A percentile compares a stretch with the other conserved stretches of the same genome.
phyloP scores from a whole-genome alignment of 1,140 invertebrate genomes.

The Zaprionus capensis region DNA sequence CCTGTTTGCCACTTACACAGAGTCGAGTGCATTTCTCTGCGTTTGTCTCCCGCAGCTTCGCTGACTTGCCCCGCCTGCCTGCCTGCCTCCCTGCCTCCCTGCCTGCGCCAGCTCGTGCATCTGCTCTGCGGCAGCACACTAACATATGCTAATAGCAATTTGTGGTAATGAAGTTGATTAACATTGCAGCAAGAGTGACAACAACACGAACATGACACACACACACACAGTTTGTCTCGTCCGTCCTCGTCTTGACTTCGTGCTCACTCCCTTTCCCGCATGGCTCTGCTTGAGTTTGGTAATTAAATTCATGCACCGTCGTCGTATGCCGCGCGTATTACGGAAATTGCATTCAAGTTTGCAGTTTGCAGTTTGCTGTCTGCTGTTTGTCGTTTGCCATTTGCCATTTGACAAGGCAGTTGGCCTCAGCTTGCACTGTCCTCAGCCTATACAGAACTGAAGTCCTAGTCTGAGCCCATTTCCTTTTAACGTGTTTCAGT shows the following conservation, averaged over 20 bases:
- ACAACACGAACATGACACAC: slow-evolving; percentile 64
- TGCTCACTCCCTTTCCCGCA: not conserved
- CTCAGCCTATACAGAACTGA: too few species aligned
- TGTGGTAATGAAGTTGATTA: slow-evolving; percentile 82
- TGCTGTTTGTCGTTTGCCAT: slow-evolving; percentile 14
- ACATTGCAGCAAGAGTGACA: slow-evolving; percentile 80
- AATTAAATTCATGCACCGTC: slow-evolving; percentile 75
- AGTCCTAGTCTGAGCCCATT: slow-evolving; percentile 38
- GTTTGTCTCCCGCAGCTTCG: slow-evolving; percentile 17
- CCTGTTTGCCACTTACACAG: slow-evolving; percentile 59
- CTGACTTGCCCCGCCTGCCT: not conserved
- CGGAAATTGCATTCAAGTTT: slow-evolving; percentile 75
- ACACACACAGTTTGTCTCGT: slow-evolving; percentile 6
- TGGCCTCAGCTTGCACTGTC: not conserved
- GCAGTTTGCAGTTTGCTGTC: slow-evolving; percentile 20
- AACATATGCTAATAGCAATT: slow-evolving; percentile 83
- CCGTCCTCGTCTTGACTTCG: slow-evolving; percentile 22
- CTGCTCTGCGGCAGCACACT: slow-evolving; percentile 55
- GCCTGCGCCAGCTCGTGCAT: not conserved
- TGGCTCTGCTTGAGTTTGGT: slow-evolving; percentile 50
- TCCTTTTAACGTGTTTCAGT: slow-evolving; percentile 57
- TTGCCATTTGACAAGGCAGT: slow-evolving; percentile 33
- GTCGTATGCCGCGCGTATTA: slow-evolving; percentile 50
- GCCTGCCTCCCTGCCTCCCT: slow-evolving; percentile 17
- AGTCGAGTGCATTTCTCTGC: slow-evolving; percentile 59